Evolutionary conservation across 2,888 invertebrate genomes (phyloP).

Genomic region (Parochlus steinenii): DNA sequence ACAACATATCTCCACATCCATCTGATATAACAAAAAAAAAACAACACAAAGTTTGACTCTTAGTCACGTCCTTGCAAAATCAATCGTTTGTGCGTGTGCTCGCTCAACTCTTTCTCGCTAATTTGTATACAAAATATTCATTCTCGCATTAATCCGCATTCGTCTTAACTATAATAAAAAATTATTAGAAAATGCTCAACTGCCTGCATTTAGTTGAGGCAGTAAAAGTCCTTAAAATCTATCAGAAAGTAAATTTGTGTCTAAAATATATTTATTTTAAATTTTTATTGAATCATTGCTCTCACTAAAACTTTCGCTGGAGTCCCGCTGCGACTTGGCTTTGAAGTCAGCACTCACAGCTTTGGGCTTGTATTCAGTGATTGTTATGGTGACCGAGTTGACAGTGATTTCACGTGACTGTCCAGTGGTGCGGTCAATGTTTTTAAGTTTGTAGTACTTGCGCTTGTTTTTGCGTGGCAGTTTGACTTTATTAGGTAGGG

Average conservation of each 20-base stretch:
- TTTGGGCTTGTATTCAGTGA: conserved; percentile 89
- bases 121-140: too few relatives aligned
- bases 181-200: too few relatives aligned
- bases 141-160: too few relatives aligned
- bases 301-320: conserved; percentile 31
- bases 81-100: too few relatives aligned
- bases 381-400: conserved; percentile 91
- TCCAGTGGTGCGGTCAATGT: conserved; percentile 82
- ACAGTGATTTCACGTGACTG: conserved; percentile 92
- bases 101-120: too few relatives aligned
- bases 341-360: conserved; percentile 24
- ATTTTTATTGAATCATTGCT: conserved; percentile 26
- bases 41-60: too few relatives aligned
- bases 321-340: conserved; percentile 19
- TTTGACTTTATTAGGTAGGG: conserved; percentile 19
- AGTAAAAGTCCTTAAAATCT: too few relatives aligned
- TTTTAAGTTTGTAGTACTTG: conserved; percentile 67
- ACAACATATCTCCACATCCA: too few relatives aligned
- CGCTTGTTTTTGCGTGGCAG: conserved; percentile 35
- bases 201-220: too few relatives aligned
- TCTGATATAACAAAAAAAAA: too few relatives aligned
- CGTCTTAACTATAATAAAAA: too few relatives aligned
- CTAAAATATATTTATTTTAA: background rate
- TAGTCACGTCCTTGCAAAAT: too few relatives aligned
- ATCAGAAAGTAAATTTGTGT: background rate